phyloP scores from a whole-genome alignment of 2,888 invertebrate genomes.

The Cinara cedri region DNA sequence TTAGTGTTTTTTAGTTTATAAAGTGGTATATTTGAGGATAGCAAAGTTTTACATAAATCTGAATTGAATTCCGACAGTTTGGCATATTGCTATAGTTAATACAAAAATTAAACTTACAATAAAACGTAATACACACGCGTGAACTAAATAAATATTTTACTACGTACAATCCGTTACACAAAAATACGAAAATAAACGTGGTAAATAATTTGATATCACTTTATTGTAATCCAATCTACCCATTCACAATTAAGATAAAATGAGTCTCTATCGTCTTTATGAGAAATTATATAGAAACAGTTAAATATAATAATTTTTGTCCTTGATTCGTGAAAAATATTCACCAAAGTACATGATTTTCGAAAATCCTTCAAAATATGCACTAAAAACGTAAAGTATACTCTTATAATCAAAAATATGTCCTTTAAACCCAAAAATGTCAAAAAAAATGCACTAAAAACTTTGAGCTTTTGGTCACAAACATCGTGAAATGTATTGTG shows the following conservation, averaged over 20 bases:
- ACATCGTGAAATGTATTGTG: not conserved
- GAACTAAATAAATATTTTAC: constrained; percentile 7
- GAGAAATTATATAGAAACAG: not conserved
- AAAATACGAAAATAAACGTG: constrained; percentile 2
- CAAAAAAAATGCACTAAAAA: not conserved
- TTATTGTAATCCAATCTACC: not conserved
- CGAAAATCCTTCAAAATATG: not conserved
- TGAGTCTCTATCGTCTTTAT: constrained; percentile 1
- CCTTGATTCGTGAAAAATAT: constrained; percentile 1
- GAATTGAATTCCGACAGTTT: constrained; percentile 11
- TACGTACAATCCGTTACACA: not conserved
- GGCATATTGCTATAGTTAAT: not conserved
- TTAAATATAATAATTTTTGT: not conserved
- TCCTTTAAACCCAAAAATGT: not conserved
- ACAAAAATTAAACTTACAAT: not conserved
- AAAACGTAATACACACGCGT: constrained; percentile 2
- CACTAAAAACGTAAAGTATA: not conserved
- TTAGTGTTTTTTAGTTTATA: constrained; percentile 15
- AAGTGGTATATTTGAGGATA: constrained; percentile 4
- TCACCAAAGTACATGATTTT: too few relatives aligned
- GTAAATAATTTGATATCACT: constrained; percentile 9
- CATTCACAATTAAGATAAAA: not conserved
- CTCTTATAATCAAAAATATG: not conserved
- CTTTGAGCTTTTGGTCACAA: not conserved
- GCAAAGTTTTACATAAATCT: constrained; percentile 10